A percentile compares a stretch with the other conserved stretches of the same genome.
phyloP scores from a whole-genome alignment of 1,140 invertebrate species.

The Bombus fervidus region DNA sequence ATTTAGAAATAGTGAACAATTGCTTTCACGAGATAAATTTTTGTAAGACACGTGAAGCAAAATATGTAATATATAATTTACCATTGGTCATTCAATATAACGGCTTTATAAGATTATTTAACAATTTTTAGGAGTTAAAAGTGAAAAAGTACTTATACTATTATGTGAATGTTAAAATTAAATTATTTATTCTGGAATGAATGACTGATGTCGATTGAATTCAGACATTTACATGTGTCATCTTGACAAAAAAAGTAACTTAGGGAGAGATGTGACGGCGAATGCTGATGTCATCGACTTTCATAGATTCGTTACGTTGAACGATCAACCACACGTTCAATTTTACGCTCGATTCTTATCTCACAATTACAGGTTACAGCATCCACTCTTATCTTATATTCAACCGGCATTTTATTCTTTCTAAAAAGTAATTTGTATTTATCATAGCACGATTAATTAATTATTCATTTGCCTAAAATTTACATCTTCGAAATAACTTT shows the following conservation, averaged over 20 bases:
- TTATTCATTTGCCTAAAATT: background rate
- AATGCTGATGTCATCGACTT: slow-evolving; percentile 71
- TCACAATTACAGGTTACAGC: background rate
- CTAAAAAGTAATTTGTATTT: background rate
- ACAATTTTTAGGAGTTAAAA: background rate
- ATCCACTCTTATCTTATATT: too few species aligned
- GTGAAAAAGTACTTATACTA: background rate
- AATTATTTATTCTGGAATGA: background rate
- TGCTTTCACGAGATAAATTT: slow-evolving; percentile 20
- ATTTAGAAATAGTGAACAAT: background rate
- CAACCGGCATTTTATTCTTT: background rate
- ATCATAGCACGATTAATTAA: background rate
- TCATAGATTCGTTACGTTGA: slow-evolving; percentile 15
- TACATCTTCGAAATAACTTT: background rate
- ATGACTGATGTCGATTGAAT: background rate
- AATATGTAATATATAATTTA: background rate
- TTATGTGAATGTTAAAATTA: background rate
- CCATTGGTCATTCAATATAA: background rate
- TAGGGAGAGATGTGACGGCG: slow-evolving; percentile 39
- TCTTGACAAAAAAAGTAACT: slow-evolving; percentile 17
- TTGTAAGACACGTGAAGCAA: slow-evolving; percentile 14
- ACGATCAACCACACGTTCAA: background rate
- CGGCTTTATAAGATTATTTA: background rate
- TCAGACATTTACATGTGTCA: slow-evolving; percentile 12
- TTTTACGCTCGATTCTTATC: background rate